A percentile compares a stretch with the other conserved stretches of the same genome.
Conservation (phyloP, 1,140 invertebrate species). For the Gonatopus flavifemur region DNA sequence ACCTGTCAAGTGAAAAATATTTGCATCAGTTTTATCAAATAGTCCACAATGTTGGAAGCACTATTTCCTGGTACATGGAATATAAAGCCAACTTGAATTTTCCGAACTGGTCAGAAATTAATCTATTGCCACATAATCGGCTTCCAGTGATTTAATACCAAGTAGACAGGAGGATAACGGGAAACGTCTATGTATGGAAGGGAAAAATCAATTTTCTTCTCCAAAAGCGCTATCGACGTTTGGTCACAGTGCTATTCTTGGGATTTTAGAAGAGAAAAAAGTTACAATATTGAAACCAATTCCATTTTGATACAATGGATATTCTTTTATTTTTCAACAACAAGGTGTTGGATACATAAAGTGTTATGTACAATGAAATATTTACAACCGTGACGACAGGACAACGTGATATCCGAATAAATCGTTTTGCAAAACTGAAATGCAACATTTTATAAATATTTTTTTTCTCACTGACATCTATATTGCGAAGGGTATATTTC, state of each 20-base stretch:
- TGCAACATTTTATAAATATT: constrained; percentile 20
- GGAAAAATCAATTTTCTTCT: constrained; percentile 36
- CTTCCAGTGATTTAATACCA: constrained; percentile 46
- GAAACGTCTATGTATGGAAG: constrained; percentile 23
- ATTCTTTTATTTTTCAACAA: constrained; percentile 56
- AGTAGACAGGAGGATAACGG: constrained; percentile 32
- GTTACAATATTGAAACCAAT: not conserved
- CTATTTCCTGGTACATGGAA: too few species aligned
- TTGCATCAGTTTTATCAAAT: too few species aligned
- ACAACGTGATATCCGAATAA: constrained; percentile 43
- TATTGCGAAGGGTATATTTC: too few species aligned
- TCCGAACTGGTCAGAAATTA: constrained; percentile 43
- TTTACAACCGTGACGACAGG: constrained; percentile 46
- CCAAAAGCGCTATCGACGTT: constrained; percentile 33
- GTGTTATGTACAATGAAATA: constrained; percentile 52
- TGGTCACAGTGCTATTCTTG: constrained; percentile 34
- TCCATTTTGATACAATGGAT: constrained; percentile 17
- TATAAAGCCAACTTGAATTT: too few species aligned
- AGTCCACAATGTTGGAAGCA: too few species aligned
- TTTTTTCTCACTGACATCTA: too few species aligned
- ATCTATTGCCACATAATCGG: constrained; percentile 54
- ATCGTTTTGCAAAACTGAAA: constrained; percentile 43
- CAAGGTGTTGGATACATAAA: constrained; percentile 46
- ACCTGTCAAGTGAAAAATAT: too few species aligned
- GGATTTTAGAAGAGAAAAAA: too few species aligned